Percentiles rank a stretch among this genome's conserved stretches.
These are phyloP conservation scores for Phyllopteryx taeniolatus DNA, from an alignment of 2,113 vertebrate genomes.

Conservation along the genomic window DNA sequence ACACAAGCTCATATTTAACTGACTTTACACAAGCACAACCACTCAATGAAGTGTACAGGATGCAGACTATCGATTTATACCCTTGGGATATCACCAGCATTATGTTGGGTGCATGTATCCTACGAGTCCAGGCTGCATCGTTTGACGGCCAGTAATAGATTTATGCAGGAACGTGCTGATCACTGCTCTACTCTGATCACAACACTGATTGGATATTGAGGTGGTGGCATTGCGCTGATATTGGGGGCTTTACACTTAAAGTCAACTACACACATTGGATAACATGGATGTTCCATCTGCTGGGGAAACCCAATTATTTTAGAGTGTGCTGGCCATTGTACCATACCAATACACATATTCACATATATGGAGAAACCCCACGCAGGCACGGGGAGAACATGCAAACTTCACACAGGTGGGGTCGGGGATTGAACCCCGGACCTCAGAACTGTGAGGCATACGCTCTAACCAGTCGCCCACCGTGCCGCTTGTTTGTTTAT, in stretches of 20 bases:
- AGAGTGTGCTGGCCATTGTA: neutral
- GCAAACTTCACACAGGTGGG: no score
- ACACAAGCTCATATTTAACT: neutral
- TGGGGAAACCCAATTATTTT: neutral
- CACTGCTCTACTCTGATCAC: neutral
- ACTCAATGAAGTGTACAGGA: neutral
- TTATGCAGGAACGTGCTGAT: neutral
- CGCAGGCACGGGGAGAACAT: no score
- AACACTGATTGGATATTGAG: neutral
- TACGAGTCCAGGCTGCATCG: neutral
- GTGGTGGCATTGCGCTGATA: neutral
- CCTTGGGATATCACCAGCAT: neutral
- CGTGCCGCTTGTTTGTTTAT: neutral
- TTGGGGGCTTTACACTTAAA: neutral
- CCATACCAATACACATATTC: no score
- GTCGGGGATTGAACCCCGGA: no score
- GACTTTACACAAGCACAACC: slow-evolving; percentile 3
- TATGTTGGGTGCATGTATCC: neutral
- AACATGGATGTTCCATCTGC: neutral
- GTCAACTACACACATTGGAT: neutral
- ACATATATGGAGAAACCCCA: no score
- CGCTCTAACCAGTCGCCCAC: no score
- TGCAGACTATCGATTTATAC: neutral
- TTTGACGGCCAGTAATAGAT: neutral
- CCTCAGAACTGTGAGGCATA: no score